phyloP scores from a whole-genome alignment of 2,113 vertebrate genomes.

The Lophotis ruficrista region DNA sequence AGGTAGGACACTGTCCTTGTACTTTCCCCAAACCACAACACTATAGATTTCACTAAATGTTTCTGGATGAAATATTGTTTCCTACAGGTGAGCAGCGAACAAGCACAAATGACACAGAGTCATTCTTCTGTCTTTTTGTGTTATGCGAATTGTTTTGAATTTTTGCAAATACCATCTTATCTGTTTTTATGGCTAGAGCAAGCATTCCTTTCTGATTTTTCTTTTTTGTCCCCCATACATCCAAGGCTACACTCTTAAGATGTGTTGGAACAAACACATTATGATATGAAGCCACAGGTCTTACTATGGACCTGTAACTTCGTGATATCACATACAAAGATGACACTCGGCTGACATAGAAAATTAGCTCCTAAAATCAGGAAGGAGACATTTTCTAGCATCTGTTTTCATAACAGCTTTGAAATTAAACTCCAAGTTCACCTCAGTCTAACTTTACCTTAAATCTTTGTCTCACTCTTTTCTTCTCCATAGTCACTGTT shows the following conservation, averaged over 20 bases:
- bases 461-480: neutral
- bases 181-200: neutral
- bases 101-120: neutral
- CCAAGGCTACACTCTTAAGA: neutral
- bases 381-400: neutral
- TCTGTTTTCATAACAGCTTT: neutral
- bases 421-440: neutral
- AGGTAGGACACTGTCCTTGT: neutral
- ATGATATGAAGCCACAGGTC: neutral
- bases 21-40: neutral
- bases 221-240: neutral
- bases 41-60: neutral
- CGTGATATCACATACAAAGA: neutral
- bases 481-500: neutral
- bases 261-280: neutral
- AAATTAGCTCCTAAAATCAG: neutral
- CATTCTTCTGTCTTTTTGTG: neutral
- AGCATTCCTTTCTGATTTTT: neutral
- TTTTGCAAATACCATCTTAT: neutral
- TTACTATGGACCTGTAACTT: neutral
- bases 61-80: neutral
- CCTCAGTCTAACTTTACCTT: neutral
- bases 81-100: neutral
- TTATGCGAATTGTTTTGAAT: neutral
- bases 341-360: neutral